Conservation (phyloP, 2,113 vertebrate genomes). For the Halichoeres trimaculatus region DNA sequence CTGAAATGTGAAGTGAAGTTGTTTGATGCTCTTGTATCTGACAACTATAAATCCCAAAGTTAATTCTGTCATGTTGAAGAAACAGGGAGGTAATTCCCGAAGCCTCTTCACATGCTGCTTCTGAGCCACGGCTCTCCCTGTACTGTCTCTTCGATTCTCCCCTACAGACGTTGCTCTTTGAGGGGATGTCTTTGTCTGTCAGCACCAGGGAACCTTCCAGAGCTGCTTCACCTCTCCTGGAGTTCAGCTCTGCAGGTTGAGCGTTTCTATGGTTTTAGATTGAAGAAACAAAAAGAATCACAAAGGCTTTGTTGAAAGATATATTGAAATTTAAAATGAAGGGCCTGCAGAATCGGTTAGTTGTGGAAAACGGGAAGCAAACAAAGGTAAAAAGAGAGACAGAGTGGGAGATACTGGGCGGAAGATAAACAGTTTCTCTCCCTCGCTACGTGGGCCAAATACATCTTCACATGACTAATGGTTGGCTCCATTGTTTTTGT, state of each 20-base stretch:
- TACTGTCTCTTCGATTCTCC: slow-evolving; percentile 33
- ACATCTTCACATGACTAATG: slow-evolving; percentile 44
- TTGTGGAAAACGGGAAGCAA: slow-evolving; percentile 20
- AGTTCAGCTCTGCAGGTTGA: slow-evolving; percentile 24
- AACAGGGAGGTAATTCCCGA: slow-evolving; percentile 42
- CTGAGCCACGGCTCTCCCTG: slow-evolving; percentile 43
- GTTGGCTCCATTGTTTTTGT: slow-evolving; percentile 38
- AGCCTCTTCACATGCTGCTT: slow-evolving; percentile 36
- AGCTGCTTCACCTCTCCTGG: slow-evolving; percentile 47
- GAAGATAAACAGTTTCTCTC: slow-evolving; percentile 45
- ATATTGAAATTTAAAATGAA: not conserved
- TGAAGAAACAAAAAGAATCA: slow-evolving; percentile 43
- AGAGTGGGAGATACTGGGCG: slow-evolving; percentile 13
- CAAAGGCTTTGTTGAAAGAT: slow-evolving; percentile 30
- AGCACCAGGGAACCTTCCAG: slow-evolving; percentile 43
- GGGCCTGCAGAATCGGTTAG: not conserved
- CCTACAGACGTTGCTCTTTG: slow-evolving; percentile 63
- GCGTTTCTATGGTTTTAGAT: slow-evolving; percentile 39
- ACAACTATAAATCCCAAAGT: slow-evolving; percentile 43
- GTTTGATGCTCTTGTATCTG: slow-evolving; percentile 34
- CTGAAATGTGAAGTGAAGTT: slow-evolving; percentile 11
- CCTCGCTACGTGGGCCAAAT: slow-evolving; percentile 13
- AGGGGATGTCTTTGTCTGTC: slow-evolving; percentile 67
- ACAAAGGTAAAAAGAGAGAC: slow-evolving; percentile 9
- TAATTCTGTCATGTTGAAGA: slow-evolving; percentile 10